Percentiles rank a stretch among this genome's conserved stretches.
These are phyloP conservation scores for Cephalopterus ornatus DNA, from an alignment of 2,113 vertebrate genomes.

Conservation along the genomic window DNA sequence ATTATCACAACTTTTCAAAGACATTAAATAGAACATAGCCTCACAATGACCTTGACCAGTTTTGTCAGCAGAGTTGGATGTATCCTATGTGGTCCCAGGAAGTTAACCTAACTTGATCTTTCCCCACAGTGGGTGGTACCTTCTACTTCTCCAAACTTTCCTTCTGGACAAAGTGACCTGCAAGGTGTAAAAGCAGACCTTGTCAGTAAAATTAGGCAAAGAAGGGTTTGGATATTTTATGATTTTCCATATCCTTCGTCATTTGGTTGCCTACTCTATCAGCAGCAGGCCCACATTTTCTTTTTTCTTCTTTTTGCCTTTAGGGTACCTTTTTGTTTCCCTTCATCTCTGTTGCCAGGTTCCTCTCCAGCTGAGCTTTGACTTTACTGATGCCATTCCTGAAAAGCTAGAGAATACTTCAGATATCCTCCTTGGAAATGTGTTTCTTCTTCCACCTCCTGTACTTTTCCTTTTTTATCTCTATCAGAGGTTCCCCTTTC, in stretches of 20 bases:
- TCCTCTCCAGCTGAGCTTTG: neutral
- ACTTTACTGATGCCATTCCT: neutral
- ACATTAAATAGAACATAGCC: neutral
- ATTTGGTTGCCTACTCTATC: neutral
- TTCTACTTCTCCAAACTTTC: neutral
- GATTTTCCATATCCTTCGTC: neutral
- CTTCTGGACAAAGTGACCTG: neutral
- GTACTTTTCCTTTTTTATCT: neutral
- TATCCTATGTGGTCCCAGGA: neutral
- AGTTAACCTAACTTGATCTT: neutral
- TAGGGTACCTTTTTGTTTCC: neutral
- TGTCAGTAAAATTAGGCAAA: neutral
- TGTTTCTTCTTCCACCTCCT: neutral
- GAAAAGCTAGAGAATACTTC: neutral
- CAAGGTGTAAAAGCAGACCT: neutral
- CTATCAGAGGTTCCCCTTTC: neutral
- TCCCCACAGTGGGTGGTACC: neutral
- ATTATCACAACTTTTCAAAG: neutral
- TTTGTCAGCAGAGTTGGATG: neutral
- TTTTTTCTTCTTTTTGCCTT: neutral
- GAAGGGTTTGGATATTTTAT: neutral
- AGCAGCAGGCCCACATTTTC: neutral
- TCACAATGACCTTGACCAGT: neutral
- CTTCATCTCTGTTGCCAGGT: neutral
- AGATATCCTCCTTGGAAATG: neutral